Evolutionary conservation across 2,113 vertebrate species (phyloP).

Genomic region (Thamnophis sirtalis): DNA sequence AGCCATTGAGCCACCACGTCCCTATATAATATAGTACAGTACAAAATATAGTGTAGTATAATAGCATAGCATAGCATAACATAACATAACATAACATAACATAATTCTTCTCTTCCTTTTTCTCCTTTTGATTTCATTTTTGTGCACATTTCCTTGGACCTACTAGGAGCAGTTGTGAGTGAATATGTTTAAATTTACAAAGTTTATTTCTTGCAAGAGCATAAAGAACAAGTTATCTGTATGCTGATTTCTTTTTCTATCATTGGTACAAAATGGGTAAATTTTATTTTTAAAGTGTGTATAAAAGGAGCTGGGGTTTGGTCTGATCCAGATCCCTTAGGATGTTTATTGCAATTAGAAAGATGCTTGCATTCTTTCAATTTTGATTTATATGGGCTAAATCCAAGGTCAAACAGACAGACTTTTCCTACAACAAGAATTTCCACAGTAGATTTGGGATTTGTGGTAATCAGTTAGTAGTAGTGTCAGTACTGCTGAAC

Average conservation of each 20-base stretch:
- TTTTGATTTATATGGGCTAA: background rate
- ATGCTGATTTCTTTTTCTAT: background rate
- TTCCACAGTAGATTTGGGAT: background rate
- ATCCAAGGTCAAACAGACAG: background rate
- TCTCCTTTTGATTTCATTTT: background rate
- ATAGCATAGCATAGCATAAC: too few relatives aligned
- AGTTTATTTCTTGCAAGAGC: background rate
- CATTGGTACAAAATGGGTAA: background rate
- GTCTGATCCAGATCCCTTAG: background rate
- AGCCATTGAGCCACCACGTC: too few relatives aligned
- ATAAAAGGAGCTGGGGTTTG: background rate
- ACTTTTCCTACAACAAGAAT: background rate
- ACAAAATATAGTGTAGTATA: too few relatives aligned
- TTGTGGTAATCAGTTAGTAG: background rate
- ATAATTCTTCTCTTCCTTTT: constrained; percentile 9
- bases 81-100: background rate
- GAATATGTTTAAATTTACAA: background rate
- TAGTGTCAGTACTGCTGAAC: background rate
- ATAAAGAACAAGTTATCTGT: background rate
- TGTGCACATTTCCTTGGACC: background rate
- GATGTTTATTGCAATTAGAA: background rate
- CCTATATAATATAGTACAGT: too few relatives aligned
- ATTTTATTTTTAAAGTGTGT: background rate
- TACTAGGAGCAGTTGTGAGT: background rate
- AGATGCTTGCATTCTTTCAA: background rate